These are phyloP conservation scores for Globodera ellingtonae DNA, from an alignment of 1,140 invertebrate species.

Conservation along the genomic window DNA sequence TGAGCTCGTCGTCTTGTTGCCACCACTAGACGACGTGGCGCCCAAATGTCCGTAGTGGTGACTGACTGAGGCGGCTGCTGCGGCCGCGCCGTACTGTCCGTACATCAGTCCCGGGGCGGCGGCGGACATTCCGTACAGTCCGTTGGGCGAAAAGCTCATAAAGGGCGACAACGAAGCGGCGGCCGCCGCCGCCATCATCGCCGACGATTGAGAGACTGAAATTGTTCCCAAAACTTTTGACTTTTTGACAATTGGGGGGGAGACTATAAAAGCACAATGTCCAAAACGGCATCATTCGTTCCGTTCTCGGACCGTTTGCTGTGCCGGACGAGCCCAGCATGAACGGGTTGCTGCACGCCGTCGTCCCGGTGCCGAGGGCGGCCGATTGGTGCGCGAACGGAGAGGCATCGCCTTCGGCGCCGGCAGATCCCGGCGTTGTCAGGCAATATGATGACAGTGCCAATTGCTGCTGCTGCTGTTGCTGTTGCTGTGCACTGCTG, in stretches of 20 bases:
- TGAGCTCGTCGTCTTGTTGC: neutral
- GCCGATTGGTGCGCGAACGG: neutral
- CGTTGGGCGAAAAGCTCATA: constrained; percentile 19
- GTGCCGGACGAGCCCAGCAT: neutral
- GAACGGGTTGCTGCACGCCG: neutral
- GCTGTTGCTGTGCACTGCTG: neutral
- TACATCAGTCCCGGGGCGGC: constrained; percentile 11
- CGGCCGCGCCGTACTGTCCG: neutral
- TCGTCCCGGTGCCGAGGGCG: too few species aligned
- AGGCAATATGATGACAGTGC: neutral
- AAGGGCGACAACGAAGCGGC: constrained; percentile 16
- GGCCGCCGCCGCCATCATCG: constrained; percentile 16
- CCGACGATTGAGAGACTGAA: constrained; percentile 2
- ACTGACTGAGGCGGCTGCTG: neutral
- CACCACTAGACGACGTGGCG: neutral
- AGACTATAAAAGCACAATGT: neutral
- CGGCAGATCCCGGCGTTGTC: neutral
- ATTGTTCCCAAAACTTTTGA: neutral
- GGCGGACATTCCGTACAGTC: constrained; percentile 13
- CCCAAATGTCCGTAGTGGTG: constrained; percentile 6
- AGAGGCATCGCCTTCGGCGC: neutral
- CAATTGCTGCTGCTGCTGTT: neutral
- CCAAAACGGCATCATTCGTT: neutral
- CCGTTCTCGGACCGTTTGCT: neutral
- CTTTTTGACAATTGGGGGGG: neutral